Percentiles rank a stretch among this genome's conserved stretches.
These are phyloP conservation scores for Griposia aprilina DNA, from an alignment of 2,888 invertebrate species.

Conservation along the genomic window DNA sequence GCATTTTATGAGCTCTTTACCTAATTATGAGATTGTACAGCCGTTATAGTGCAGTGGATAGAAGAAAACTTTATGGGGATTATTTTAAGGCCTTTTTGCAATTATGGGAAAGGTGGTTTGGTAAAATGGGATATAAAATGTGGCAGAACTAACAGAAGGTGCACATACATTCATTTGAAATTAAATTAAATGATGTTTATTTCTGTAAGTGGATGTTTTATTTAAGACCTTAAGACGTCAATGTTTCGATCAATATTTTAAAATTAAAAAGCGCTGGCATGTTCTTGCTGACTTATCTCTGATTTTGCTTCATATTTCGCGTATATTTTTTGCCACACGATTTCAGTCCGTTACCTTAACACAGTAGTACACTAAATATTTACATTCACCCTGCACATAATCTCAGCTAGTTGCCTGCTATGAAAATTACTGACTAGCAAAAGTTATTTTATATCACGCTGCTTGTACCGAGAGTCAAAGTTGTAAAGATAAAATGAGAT, in stretches of 20 bases:
- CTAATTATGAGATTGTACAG: constrained; percentile 58
- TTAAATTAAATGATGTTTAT: not conserved
- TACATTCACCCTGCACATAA: not conserved
- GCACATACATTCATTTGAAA: not conserved
- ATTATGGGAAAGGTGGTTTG: not conserved
- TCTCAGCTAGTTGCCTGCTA: not conserved
- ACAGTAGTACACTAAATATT: not conserved
- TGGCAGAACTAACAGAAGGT: not conserved
- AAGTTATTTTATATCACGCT: not conserved
- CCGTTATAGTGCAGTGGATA: constrained; percentile 34
- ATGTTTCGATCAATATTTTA: not conserved
- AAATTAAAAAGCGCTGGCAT: not conserved
- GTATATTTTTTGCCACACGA: not conserved
- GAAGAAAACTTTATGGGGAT: constrained; percentile 11
- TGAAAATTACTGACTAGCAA: not conserved
- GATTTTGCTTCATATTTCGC: not conserved
- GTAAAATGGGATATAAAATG: not conserved
- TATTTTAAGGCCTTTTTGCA: constrained; percentile 10
- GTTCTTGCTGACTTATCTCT: not conserved
- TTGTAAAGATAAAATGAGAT: not conserved
- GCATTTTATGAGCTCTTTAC: constrained; percentile 62
- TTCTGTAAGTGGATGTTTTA: not conserved
- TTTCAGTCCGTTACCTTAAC: not conserved
- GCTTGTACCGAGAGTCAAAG: not conserved
- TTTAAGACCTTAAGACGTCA: not conserved